A percentile compares a stretch with the other conserved stretches of the same genome.
Evolutionary conservation across 2,888 invertebrate species (phyloP).

Genomic region (Tolmerus cingulatus): DNA sequence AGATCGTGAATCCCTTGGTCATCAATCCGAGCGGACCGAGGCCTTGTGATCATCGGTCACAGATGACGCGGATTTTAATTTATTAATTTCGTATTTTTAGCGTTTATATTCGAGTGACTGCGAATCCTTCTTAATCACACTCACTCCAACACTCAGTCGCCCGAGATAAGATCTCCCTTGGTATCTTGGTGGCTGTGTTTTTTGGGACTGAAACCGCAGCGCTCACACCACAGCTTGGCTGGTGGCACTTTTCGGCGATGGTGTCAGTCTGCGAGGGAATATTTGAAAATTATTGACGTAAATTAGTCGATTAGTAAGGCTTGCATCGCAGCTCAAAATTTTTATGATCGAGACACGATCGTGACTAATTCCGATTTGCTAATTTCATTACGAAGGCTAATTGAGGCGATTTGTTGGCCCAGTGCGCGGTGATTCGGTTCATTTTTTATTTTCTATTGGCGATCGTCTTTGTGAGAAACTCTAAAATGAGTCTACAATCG

Average conservation of each 20-base stretch:
- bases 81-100: conserved; percentile 32
- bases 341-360: background rate
- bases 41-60: background rate
- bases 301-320: background rate
- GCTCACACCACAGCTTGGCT: conserved; percentile 13
- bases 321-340: background rate
- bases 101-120: background rate
- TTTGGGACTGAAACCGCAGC: background rate
- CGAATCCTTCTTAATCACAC: conserved; percentile 14
- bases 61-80: conserved; percentile 20
- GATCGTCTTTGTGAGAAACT: background rate
- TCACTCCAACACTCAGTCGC: background rate
- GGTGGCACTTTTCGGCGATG: conserved; percentile 19
- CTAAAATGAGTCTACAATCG: conserved; percentile 78
- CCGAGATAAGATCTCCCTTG: conserved; percentile 27
- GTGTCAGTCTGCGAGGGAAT: conserved; percentile 23
- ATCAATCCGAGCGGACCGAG: background rate
- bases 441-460: background rate
- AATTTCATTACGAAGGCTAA: background rate
- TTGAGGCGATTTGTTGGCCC: background rate
- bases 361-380: background rate
- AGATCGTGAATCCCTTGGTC: background rate
- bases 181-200: conserved; percentile 19
- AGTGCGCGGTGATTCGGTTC: background rate
- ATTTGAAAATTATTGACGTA: conserved; percentile 21